phyloP scores from a whole-genome alignment of 2,888 invertebrate species.

The Diplolepis rosae region DNA sequence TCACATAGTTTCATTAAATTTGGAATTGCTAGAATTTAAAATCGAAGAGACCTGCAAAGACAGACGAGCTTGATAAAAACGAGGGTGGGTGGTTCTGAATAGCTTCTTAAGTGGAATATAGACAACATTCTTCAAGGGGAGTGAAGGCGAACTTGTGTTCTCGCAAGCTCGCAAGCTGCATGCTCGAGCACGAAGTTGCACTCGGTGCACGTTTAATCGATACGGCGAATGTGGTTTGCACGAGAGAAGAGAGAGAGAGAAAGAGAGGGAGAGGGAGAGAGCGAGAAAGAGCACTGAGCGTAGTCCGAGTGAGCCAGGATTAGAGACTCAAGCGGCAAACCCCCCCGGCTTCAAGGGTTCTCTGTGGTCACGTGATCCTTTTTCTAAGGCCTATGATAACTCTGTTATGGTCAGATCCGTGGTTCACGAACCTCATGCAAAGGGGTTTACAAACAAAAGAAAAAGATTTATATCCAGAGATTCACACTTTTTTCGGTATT shows the following conservation, averaged over 20 bases:
- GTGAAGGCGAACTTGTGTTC: constrained; percentile 19
- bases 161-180: constrained; percentile 28
- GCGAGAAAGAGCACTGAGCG: constrained; percentile 29
- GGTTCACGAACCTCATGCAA: not conserved
- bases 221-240: constrained; percentile 39
- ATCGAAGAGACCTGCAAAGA: not conserved
- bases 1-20: too few species aligned
- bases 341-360: constrained; percentile 37
- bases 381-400: constrained; percentile 27
- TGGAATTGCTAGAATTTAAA: not conserved
- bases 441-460: not conserved
- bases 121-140: constrained; percentile 6
- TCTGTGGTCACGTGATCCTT: constrained; percentile 27
- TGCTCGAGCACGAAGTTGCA: constrained; percentile 48
- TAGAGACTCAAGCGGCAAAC: constrained; percentile 44
- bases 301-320: constrained; percentile 46
- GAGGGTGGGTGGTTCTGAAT: not conserved
- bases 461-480: not conserved
- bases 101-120: not conserved
- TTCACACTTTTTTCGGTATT: too few species aligned
- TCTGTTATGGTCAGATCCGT: constrained; percentile 17
- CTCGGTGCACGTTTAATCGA: constrained; percentile 52
- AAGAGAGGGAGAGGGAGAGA: constrained; percentile 33
- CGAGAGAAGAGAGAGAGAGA: constrained; percentile 25
- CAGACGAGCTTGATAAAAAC: not conserved